phyloP scores from a whole-genome alignment of 2,113 vertebrate genomes.

The Zingel zingel region DNA sequence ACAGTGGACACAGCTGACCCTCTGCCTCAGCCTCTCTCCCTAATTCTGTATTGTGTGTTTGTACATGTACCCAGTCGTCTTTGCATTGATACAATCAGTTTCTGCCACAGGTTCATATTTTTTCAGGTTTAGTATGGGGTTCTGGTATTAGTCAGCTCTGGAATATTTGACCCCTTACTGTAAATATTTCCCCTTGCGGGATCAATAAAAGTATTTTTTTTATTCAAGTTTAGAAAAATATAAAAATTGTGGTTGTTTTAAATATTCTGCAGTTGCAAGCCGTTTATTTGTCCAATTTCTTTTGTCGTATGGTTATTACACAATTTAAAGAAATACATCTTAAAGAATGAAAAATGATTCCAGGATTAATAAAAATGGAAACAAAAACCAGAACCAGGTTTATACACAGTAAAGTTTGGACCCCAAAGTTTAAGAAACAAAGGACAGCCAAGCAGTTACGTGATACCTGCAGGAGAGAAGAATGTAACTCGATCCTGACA shows the following conservation, averaged over 20 bases:
- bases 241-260: background rate
- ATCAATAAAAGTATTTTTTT: too few species aligned
- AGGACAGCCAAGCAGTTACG: background rate
- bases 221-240: background rate
- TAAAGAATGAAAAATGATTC: too few species aligned
- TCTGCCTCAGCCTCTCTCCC: constrained; percentile 12
- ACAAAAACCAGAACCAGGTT: background rate
- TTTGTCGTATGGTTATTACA: too few species aligned
- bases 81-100: background rate
- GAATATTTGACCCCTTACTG: too few species aligned
- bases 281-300: background rate
- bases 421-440: constrained; percentile 6
- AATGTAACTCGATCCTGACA: constrained; percentile 1
- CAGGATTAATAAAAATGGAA: background rate
- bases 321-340: too few species aligned
- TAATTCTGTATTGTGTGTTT: constrained; percentile 3
- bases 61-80: background rate
- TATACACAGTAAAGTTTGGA: background rate
- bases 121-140: background rate
- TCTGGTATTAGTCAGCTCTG: background rate
- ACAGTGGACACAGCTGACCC: constrained; percentile 72
- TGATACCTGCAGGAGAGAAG: background rate
- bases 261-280: background rate
- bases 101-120: background rate
- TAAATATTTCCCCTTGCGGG: too few species aligned